Percentiles rank a stretch among this genome's conserved stretches.
These are phyloP conservation scores for Pogona vitticeps DNA, from an alignment of 2,113 vertebrate species.

Conservation along the genomic window DNA sequence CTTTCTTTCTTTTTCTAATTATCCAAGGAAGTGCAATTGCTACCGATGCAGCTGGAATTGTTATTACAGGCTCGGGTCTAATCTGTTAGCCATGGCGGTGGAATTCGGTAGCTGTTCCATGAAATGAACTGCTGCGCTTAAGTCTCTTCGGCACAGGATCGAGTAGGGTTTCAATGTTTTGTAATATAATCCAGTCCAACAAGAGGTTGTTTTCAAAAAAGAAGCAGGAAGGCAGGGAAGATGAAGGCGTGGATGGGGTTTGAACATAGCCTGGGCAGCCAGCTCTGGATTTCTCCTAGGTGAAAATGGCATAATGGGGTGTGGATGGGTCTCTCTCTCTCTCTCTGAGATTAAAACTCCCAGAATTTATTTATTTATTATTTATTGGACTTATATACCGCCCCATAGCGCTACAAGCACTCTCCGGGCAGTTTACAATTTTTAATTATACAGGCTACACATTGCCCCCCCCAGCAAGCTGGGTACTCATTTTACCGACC, in stretches of 20 bases:
- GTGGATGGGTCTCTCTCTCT: too few species aligned
- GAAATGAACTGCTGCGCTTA: rapidly evolving
- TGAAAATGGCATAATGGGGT: too few species aligned
- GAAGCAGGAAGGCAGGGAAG: background rate
- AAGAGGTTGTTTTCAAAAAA: background rate
- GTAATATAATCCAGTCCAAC: background rate
- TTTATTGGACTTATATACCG: too few species aligned
- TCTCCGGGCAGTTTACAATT: too few species aligned
- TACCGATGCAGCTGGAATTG: background rate
- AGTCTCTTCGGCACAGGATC: rapidly evolving
- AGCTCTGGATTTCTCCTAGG: background rate
- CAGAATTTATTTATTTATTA: too few species aligned
- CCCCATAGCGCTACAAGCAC: too few species aligned
- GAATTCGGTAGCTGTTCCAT: background rate
- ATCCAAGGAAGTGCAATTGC: rapidly evolving
- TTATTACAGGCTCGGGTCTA: background rate
- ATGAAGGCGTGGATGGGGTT: too few species aligned
- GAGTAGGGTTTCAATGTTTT: rapidly evolving
- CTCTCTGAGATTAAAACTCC: too few species aligned
- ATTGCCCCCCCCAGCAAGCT: too few species aligned
- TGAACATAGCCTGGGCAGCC: too few species aligned
- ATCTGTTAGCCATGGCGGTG: rapidly evolving
- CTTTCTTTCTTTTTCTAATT: background rate
- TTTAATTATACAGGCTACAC: too few species aligned
- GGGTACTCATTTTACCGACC: too few species aligned